Percentiles rank a stretch among this genome's conserved stretches.
Evolutionary conservation across 2,113 vertebrate species (phyloP).

Genomic region (Anhinga rufa): DNA sequence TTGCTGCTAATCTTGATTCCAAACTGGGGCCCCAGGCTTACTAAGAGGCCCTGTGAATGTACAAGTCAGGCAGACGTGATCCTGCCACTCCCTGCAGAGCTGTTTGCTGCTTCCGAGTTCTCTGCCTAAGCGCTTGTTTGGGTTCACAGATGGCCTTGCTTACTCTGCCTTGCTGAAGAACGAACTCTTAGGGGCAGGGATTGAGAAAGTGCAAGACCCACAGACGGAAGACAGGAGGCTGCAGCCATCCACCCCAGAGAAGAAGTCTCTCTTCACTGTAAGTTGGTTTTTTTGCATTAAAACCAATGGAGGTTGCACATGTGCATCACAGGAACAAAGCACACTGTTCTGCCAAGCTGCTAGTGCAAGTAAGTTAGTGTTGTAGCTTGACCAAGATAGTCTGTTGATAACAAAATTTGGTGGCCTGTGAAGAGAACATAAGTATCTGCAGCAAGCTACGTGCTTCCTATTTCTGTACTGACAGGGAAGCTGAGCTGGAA

Average conservation of each 20-base stretch:
- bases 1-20: neutral
- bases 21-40: neutral
- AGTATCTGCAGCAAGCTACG: neutral
- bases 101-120: neutral
- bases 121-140: neutral
- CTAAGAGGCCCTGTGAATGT: neutral
- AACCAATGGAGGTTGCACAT: accelerated
- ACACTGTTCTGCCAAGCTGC: neutral
- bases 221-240: conserved; percentile 93
- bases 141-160: conserved; percentile 85
- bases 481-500: neutral
- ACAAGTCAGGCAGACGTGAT: neutral
- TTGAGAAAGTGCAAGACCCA: conserved; percentile 96
- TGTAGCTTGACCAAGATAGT: neutral
- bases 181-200: conserved; percentile 92
- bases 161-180: conserved; percentile 98
- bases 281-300: neutral
- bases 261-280: conserved; percentile 95
- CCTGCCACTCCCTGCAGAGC: neutral
- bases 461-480: neutral
- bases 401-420: neutral
- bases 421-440: neutral
- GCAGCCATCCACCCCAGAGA: conserved; percentile 91
- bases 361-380: accelerated
- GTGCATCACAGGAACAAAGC: neutral